phyloP scores from a whole-genome alignment of 2,888 invertebrate genomes.

The Epinotia brunnichana region DNA sequence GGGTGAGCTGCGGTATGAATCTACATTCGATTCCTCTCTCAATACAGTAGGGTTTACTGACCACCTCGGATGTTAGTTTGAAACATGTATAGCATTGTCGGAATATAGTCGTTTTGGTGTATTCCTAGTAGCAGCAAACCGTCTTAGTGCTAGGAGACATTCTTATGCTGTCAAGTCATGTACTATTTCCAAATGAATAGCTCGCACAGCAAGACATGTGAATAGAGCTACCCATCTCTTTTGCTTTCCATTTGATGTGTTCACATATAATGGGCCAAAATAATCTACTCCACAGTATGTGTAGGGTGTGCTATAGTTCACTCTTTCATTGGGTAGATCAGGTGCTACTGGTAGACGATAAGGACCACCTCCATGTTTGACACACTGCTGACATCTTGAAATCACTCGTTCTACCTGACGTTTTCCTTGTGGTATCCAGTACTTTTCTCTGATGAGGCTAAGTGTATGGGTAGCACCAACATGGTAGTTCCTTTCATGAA shows the following conservation, averaged over 20 bases:
- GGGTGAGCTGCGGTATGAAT: slow-evolving; percentile 45
- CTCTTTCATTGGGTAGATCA: slow-evolving; percentile 8
- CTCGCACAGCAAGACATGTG: slow-evolving; percentile 28
- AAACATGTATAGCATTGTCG: slow-evolving; percentile 44
- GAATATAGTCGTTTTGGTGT: slow-evolving; percentile 39
- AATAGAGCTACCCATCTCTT: slow-evolving; percentile 19
- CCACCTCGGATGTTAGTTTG: slow-evolving; percentile 42
- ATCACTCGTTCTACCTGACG: not conserved
- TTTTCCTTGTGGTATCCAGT: slow-evolving; percentile 20
- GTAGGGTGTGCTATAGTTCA: slow-evolving; percentile 5
- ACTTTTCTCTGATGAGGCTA: not conserved
- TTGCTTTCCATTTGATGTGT: not conserved
- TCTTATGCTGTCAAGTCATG: slow-evolving; percentile 42
- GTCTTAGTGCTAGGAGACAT: slow-evolving; percentile 36
- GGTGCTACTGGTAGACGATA: slow-evolving; percentile 4
- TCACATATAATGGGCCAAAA: slow-evolving; percentile 4
- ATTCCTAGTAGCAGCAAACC: slow-evolving; percentile 31
- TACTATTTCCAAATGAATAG: slow-evolving; percentile 42
- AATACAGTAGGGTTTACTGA: slow-evolving; percentile 36
- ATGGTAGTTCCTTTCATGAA: not conserved
- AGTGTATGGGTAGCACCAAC: not conserved
- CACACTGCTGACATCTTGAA: not conserved
- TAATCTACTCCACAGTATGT: slow-evolving; percentile 3
- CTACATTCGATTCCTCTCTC: slow-evolving; percentile 42
- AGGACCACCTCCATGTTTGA: slow-evolving; percentile 16